phyloP scores from a whole-genome alignment of 2,888 invertebrate species.

The Itoplectis maculator region DNA sequence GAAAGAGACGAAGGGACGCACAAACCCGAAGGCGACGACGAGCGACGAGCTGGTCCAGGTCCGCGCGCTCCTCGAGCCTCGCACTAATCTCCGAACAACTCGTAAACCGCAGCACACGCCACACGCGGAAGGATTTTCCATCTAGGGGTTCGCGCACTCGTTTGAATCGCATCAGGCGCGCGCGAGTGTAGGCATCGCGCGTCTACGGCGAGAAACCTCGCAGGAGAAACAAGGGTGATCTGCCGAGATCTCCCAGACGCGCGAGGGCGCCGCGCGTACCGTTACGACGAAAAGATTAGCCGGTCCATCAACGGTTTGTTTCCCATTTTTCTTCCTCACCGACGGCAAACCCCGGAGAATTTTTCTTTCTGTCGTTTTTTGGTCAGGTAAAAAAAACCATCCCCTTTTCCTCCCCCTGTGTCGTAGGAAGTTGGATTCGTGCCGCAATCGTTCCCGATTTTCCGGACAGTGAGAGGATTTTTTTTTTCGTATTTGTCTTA shows the following conservation, averaged over 20 bases:
- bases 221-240: slow-evolving; percentile 47
- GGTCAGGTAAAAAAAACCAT: background rate
- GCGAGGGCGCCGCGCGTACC: background rate
- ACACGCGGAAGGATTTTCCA: slow-evolving; percentile 34
- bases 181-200: slow-evolving; percentile 24
- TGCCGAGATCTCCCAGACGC: slow-evolving; percentile 6
- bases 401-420: too few species aligned
- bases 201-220: slow-evolving; percentile 41
- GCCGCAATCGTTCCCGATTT: background rate
- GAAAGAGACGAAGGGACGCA: too few species aligned
- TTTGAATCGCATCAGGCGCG: slow-evolving; percentile 61
- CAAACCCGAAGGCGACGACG: too few species aligned
- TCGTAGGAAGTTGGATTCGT: background rate
- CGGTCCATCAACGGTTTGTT: background rate
- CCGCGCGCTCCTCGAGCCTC: slow-evolving; percentile 16
- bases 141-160: slow-evolving; percentile 33
- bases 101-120: slow-evolving; percentile 52
- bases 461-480: too few species aligned
- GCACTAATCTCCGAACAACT: slow-evolving; percentile 39
- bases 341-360: too few species aligned
- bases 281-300: slow-evolving; percentile 28
- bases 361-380: slow-evolving; percentile 1
- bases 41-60: background rate
- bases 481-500: slow-evolving; percentile 2
- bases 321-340: background rate